Base-by-base conservation (phyloP, 2,888 invertebrate genomes). In the Crossocerus cetratus region DNA sequence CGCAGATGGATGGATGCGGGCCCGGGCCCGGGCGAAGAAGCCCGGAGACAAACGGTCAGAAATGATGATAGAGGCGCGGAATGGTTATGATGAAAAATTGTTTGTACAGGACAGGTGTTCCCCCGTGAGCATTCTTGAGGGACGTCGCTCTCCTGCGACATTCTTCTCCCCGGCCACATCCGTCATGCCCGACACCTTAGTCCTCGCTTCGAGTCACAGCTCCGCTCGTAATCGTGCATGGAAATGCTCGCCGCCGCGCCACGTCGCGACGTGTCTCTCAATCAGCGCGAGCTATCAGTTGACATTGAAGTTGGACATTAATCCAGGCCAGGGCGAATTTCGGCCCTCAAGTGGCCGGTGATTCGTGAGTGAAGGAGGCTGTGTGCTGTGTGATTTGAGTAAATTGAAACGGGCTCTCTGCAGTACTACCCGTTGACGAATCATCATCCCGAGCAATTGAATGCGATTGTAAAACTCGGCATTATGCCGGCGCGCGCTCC, bases 21-120 rank as follows among this genome's bases (percentile, higher is more conserved):
- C 55, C 60, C 60, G 14, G 57, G 16, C 18, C 67, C 64, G 42
- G 56, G 63, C 32, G 32, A 32, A 32, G 32, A 32, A 32, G 32
- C 57, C 44, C 54, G 22, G 57, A 75, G 57, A 65, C 62, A 56
- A 58, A 64, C 59, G 66, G 60, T 49, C 65, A 58, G 73, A 64
- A 74, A 78, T 43, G 71, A 77, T 65, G 69, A 72, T 68, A 71
- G 53, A 73, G 56, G 49, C 70, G 82, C 74, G 63, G 63, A 75
- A 73, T 73, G 78, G 58, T 79, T 79, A 70, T 74, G 83, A 82
- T 84, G 86, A 86, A 82, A 81, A 84, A 86, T 86, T 80, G 78
- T 86, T 84, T 78, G 73, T 77, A 81, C 78, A 82, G 70, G 75
- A 78, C 86, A 86, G 86, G 86, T 86, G 86, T 83, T 80, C 76